Evolutionary conservation across 2,113 vertebrate genomes (phyloP).

Genomic region (Thermophis baileyi): DNA sequence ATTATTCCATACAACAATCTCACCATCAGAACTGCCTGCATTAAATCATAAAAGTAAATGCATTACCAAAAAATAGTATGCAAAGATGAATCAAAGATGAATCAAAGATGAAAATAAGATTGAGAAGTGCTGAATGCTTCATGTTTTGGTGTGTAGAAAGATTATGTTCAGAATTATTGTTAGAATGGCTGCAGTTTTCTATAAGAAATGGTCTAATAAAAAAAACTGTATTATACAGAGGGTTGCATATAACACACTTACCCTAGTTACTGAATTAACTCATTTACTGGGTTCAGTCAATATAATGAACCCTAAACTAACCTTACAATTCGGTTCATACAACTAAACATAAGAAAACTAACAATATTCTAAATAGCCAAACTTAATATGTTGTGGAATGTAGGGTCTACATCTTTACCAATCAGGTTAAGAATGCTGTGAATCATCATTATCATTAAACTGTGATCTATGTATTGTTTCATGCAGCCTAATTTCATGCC

Average conservation of each 20-base stretch:
- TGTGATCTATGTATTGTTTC: background rate
- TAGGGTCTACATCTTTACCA: background rate
- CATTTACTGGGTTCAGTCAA: background rate
- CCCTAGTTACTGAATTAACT: background rate
- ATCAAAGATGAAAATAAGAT: too few species aligned
- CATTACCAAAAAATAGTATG: background rate
- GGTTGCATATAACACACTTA: background rate
- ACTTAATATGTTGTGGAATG: background rate
- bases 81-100: background rate
- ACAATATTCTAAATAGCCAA: background rate
- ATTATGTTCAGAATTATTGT: background rate
- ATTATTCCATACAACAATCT: constrained; percentile 77
- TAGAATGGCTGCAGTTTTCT: background rate
- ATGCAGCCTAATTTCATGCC: background rate
- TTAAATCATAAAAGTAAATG: background rate
- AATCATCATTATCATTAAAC: background rate
- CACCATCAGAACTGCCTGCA: constrained; percentile 71
- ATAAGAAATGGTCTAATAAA: background rate
- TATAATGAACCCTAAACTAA: background rate
- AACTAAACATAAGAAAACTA: background rate
- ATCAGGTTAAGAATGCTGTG: background rate
- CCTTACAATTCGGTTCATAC: background rate
- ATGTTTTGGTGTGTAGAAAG: background rate
- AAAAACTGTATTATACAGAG: background rate
- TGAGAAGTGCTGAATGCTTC: background rate